Percentiles rank a stretch among this genome's conserved stretches.
Evolutionary conservation across 2,797 vertebrate genomes (phyloP).

Genomic region (Danio choprae): DNA sequence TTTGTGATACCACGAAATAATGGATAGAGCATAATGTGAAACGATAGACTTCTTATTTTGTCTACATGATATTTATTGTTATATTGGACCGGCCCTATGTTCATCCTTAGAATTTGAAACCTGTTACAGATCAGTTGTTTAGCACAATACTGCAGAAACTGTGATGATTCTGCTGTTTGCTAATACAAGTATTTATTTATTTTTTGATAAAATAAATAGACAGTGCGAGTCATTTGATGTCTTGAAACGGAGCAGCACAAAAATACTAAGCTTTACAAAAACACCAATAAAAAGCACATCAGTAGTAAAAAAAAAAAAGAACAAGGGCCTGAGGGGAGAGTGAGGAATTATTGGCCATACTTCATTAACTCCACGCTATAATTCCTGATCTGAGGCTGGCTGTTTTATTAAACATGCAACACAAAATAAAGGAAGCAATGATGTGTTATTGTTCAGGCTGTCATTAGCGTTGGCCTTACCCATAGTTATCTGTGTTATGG

Average conservation of each 20-base stretch:
- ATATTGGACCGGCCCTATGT: too few species aligned
- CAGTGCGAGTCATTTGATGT: background rate
- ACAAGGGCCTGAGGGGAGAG: background rate
- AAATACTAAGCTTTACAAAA: background rate
- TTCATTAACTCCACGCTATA: constrained; percentile 38
- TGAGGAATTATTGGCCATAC: constrained; percentile 40
- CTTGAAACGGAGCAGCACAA: background rate
- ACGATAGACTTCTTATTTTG: too few species aligned
- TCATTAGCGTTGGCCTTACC: constrained; percentile 53
- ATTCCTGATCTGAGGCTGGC: constrained; percentile 14
- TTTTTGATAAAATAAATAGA: background rate
- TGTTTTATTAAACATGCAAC: constrained; percentile 1
- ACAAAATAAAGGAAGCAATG: background rate
- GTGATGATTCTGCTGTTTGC: background rate
- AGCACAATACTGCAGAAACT: background rate
- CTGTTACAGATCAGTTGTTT: background rate
- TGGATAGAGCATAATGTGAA: too few species aligned
- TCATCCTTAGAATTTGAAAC: too few species aligned
- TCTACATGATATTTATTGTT: too few species aligned
- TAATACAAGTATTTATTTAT: background rate
- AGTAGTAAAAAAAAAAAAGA: constrained; percentile 9
- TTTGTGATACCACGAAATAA: too few species aligned
- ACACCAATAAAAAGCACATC: background rate
- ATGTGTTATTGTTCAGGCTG: background rate
- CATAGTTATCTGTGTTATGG: constrained; percentile 20